Evolutionary conservation across 2,797 vertebrate species (phyloP).

Genomic region (Nyctibius grandis): DNA sequence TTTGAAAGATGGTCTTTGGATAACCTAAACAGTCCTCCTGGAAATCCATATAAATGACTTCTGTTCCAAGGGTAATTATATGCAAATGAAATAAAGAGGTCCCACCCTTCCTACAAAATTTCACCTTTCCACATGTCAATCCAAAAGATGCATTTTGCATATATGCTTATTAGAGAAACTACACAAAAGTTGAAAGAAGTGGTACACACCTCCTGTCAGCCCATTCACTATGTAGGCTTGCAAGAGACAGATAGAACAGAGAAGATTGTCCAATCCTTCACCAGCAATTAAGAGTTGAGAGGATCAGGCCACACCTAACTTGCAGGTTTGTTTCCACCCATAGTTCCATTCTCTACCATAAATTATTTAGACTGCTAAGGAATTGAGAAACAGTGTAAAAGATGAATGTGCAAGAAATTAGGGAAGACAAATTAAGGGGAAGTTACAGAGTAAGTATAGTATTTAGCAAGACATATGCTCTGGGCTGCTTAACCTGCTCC

Average conservation of each 20-base stretch:
- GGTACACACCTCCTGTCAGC: neutral
- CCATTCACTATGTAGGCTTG: neutral
- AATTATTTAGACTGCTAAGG: neutral
- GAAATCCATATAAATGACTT: slow-evolving; percentile 22
- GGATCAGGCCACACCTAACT: neutral
- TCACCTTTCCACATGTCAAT: neutral
- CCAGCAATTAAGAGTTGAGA: neutral
- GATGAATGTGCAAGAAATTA: neutral
- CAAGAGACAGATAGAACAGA: neutral
- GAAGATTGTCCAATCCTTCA: neutral
- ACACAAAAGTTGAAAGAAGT: neutral
- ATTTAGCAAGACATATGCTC: neutral
- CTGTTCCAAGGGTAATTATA: slow-evolving; percentile 16
- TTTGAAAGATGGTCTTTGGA: slow-evolving; percentile 37
- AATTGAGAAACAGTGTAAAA: neutral
- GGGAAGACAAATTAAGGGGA: neutral
- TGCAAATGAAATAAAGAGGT: slow-evolving; percentile 10
- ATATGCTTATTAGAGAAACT: neutral
- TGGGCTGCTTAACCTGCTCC: neutral
- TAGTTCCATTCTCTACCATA: neutral
- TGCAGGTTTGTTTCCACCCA: neutral
- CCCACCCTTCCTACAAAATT: neutral
- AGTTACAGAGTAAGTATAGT: neutral
- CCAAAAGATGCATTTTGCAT: neutral
- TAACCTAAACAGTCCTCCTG: slow-evolving; percentile 8